Base-by-base conservation (phyloP, 2,113 vertebrate species). In the Nannobrachium achirus region DNA sequence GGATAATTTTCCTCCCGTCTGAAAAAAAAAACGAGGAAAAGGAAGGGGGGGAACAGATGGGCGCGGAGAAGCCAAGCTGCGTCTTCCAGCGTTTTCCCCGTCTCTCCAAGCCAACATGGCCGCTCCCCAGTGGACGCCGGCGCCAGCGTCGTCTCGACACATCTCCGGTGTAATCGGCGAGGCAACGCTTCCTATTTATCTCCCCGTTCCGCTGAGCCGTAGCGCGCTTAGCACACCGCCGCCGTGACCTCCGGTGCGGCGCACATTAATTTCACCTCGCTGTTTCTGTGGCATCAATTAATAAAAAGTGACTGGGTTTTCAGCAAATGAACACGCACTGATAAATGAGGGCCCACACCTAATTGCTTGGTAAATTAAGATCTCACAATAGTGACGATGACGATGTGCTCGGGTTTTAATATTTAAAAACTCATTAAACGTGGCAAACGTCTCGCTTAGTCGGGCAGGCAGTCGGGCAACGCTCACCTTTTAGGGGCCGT, bases 351-450 rank as follows among this genome's bases (percentile, higher is more conserved):
- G 94, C 93, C 93, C 78, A 92, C 91, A 94, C 94, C 97, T 98
- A 97, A 97, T 98, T 97, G 96, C 96, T 97, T 93, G 92, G 95
- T 96, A 96, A 98, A 98, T 98, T 97, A 98, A 97, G 95, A 96
- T 92, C 96, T 98, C 94, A 95, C 92, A 91, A 92, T 94, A 88
- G 90, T 95, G 95, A 95, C 93, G 94, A n/a, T n/a, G n/a, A 92
- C 93, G 94, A 94, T 92, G 92, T 89, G 93, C 25, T 88, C 90
- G 90, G 93, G 93, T 96, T 97, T 98, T 96, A 96, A 97, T 98
- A 96, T 97, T 97, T 96, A 95, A 97, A 96, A 97, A 96, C 93
- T 96, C 95, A 97, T 98, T 97, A 97, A 93, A 93, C 89, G 92
- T 91, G 90, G 93, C 57, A 92, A 94, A 92, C 88, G 91, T 94